Conservation (phyloP, 1,140 invertebrate species). For the Drosophila auraria region DNA sequence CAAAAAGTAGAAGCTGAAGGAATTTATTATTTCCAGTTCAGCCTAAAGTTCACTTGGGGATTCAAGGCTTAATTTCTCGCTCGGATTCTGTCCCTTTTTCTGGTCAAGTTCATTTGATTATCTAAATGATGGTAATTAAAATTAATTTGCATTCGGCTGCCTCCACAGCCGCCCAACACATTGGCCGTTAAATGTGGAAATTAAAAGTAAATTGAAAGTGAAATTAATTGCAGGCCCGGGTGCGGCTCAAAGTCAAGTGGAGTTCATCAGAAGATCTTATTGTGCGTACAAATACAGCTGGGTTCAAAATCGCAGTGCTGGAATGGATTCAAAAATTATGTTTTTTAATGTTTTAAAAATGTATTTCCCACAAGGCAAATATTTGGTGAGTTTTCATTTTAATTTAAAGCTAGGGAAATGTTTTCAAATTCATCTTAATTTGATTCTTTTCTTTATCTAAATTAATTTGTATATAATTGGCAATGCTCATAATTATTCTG, state of each 20-base stretch:
- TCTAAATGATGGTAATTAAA: constrained; percentile 82
- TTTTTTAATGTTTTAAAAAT: background rate
- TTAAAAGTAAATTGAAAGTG: constrained; percentile 83
- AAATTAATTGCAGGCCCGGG: constrained; percentile 79
- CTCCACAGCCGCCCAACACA: constrained; percentile 36
- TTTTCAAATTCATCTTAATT: background rate
- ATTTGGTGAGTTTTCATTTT: too few species aligned
- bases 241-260: constrained; percentile 49
- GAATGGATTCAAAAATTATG: background rate
- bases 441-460: too few species aligned
- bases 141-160: constrained; percentile 75
- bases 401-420: background rate
- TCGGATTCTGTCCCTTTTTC: constrained; percentile 19
- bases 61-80: constrained; percentile 3
- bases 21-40: background rate
- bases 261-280: constrained; percentile 26
- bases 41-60: background rate
- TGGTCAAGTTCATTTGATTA: constrained; percentile 78
- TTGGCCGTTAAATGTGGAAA: constrained; percentile 69
- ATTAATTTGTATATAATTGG: background rate
- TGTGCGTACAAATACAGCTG: constrained; percentile 3
- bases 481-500: too few species aligned
- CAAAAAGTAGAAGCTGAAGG: background rate
- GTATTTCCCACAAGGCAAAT: background rate
- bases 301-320: background rate